These are phyloP conservation scores for Chroicocephalus ridibundus DNA, from an alignment of 2,113 vertebrate genomes.

Conservation along the genomic window DNA sequence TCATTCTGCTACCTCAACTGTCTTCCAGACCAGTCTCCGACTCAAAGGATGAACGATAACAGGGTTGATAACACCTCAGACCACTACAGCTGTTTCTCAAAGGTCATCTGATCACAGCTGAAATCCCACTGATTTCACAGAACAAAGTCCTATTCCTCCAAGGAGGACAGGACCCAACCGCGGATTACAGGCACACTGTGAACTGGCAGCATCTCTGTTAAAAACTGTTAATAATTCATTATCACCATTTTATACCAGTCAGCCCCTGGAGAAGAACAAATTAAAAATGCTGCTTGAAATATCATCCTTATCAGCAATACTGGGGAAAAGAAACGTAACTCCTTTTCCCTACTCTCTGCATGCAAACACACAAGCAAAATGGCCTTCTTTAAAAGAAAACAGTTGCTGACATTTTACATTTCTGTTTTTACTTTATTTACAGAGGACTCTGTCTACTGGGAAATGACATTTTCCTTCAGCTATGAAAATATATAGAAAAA, in stretches of 20 bases:
- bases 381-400: conserved; percentile 8
- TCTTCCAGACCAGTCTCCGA: background rate
- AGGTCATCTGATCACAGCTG: background rate
- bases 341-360: background rate
- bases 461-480: conserved; percentile 29
- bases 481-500: conserved; percentile 29
- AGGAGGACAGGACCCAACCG: background rate
- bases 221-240: conserved; percentile 54
- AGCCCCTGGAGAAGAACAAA: conserved; percentile 17
- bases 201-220: background rate
- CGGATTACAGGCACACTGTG: background rate
- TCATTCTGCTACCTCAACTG: background rate
- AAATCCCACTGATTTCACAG: background rate
- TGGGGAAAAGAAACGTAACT: background rate
- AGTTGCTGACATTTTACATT: conserved; percentile 59
- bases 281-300: conserved; percentile 59
- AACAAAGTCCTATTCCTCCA: background rate
- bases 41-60: background rate
- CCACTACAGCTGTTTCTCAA: background rate
- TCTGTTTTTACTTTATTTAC: conserved; percentile 39
- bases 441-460: conserved; percentile 1
- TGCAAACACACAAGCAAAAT: background rate
- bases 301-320: background rate
- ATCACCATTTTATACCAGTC: background rate
- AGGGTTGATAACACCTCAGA: background rate